Conservation (phyloP, 1,140 invertebrate genomes). For the Lepidurus arcticus region DNA sequence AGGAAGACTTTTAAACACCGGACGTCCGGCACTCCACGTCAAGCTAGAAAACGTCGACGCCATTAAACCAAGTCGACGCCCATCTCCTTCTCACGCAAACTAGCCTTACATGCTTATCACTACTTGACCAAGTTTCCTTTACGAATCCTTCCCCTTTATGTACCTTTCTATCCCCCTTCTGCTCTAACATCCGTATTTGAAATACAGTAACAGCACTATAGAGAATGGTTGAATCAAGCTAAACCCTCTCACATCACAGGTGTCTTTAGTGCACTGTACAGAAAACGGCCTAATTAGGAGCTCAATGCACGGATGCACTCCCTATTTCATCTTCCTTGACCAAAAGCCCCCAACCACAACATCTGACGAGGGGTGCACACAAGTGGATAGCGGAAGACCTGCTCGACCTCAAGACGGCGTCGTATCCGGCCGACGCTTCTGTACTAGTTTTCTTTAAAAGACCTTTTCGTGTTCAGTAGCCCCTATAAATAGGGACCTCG, state of each 20-base stretch:
- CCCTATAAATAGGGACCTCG: neutral
- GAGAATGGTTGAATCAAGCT: neutral
- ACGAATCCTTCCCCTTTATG: neutral
- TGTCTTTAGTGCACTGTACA: neutral
- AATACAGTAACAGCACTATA: neutral
- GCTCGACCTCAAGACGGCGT: constrained; percentile 6
- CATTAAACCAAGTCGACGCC: constrained; percentile 17
- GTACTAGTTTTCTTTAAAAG: neutral
- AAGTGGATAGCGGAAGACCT: neutral
- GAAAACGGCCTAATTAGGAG: neutral
- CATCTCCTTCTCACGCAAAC: constrained; percentile 15
- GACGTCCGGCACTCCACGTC: constrained; percentile 1
- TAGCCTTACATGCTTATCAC: constrained; percentile 8
- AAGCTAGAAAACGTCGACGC: neutral
- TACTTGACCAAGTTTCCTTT: neutral
- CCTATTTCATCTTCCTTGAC: neutral
- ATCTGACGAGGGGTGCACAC: neutral
- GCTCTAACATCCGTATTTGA: neutral
- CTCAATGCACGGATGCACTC: constrained; percentile 3
- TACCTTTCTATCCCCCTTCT: neutral
- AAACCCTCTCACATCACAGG: neutral
- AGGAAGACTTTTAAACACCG: constrained; percentile 2
- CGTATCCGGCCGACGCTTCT: constrained; percentile 10
- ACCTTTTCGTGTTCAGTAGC: neutral
- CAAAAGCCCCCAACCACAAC: neutral